Evolutionary conservation across 2,113 vertebrate species (phyloP).

Genomic region (Argyrosomus japonicus): DNA sequence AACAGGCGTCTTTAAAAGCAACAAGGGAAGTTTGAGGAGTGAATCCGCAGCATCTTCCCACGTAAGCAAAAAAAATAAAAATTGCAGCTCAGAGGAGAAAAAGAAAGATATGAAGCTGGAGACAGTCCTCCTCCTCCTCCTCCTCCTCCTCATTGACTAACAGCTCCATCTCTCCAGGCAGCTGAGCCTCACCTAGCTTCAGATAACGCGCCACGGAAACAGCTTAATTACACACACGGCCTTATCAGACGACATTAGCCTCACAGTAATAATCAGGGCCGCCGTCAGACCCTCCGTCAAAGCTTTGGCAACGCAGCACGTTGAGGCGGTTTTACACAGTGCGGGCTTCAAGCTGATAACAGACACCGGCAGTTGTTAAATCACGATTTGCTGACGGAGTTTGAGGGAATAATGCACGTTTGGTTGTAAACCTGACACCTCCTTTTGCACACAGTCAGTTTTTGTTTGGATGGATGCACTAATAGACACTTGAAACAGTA

Average conservation of each 20-base stretch:
- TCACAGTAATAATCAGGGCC: conserved; percentile 74
- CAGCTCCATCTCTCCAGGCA: conserved; percentile 70
- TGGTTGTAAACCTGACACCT: conserved; percentile 69
- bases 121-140: conserved; percentile 12
- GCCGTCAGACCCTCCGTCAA: conserved; percentile 68
- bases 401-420: conserved; percentile 65
- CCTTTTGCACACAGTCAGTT: conserved; percentile 50
- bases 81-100: conserved; percentile 24
- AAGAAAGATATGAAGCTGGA: conserved; percentile 32
- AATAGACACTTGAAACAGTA: conserved; percentile 42
- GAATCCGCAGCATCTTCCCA: neutral
- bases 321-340: conserved; percentile 62
- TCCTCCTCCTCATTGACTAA: conserved; percentile 53
- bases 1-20: neutral
- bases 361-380: conserved; percentile 71
- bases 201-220: conserved; percentile 77
- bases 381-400: conserved; percentile 76
- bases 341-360: conserved; percentile 75
- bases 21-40: neutral
- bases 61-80: conserved; percentile 11
- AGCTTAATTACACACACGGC: conserved; percentile 81
- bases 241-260: conserved; percentile 82
- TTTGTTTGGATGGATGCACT: conserved; percentile 46
- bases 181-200: conserved; percentile 66
- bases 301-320: conserved; percentile 67